These are phyloP conservation scores for Saccostrea glomerata DNA, from an alignment of 1,140 invertebrate species.

Conservation along the genomic window DNA sequence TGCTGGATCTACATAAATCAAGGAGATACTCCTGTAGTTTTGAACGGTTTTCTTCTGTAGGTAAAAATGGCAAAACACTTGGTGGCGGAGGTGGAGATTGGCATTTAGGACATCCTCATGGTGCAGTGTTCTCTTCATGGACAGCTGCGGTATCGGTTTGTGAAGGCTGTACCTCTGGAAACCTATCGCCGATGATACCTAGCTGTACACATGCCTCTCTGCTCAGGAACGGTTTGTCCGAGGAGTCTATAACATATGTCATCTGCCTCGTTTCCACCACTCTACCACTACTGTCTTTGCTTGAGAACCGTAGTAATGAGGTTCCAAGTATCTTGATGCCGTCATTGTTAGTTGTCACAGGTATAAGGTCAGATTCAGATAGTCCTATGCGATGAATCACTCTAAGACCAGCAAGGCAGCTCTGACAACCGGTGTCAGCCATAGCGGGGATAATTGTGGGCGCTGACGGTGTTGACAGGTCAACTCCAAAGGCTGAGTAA, in stretches of 20 bases:
- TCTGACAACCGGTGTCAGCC: background rate
- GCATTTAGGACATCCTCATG: too few relatives aligned
- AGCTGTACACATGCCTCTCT: conserved; percentile 52
- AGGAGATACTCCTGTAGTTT: too few relatives aligned
- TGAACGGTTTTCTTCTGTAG: too few relatives aligned
- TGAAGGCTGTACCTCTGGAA: background rate
- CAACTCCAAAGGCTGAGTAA: background rate
- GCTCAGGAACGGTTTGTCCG: conserved; percentile 57
- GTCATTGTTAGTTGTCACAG: too few relatives aligned
- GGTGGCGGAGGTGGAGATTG: conserved; percentile 49
- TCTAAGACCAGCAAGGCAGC: too few relatives aligned
- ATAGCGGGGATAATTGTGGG: background rate
- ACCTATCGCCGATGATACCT: conserved; percentile 37
- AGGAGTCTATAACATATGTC: conserved; percentile 51
- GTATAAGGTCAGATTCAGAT: too few relatives aligned
- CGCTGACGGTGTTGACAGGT: too few relatives aligned
- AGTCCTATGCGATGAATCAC: too few relatives aligned
- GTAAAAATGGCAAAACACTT: too few relatives aligned
- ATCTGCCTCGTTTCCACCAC: conserved; percentile 49
- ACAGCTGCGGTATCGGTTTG: too few relatives aligned
- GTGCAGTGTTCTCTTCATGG: too few relatives aligned
- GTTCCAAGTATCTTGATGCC: conserved; percentile 52
- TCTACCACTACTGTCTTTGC: background rate
- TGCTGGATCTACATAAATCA: too few relatives aligned
- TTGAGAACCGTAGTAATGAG: conserved; percentile 46